phyloP scores from a whole-genome alignment of 1,140 invertebrate genomes.

The Pseudomyrmex flavicornis region DNA sequence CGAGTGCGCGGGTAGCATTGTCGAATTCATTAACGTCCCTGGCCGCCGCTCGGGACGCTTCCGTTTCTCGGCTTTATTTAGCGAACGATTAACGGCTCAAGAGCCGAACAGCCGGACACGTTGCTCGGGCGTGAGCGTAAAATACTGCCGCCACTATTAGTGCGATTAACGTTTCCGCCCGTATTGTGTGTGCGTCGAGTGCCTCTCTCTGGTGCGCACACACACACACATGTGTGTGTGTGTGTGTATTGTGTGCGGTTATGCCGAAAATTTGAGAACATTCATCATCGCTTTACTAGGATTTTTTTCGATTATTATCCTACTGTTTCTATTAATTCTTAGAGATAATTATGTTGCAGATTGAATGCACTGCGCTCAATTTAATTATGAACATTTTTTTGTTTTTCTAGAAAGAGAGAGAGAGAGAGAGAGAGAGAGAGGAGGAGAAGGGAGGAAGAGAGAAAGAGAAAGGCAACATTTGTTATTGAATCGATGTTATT shows the following conservation, averaged over 20 bases:
- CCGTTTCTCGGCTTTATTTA: conserved; percentile 64
- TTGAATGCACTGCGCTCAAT: not conserved
- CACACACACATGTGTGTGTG: not conserved
- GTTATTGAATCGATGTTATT: too few species aligned
- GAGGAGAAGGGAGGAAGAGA: too few species aligned
- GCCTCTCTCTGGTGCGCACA: not conserved
- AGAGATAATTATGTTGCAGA: not conserved
- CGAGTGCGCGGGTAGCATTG: conserved; percentile 51
- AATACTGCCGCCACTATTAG: conserved; percentile 64
- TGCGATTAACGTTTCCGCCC: conserved; percentile 60
- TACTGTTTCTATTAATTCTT: not conserved
- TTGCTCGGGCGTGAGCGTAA: conserved; percentile 53
- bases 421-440: too few species aligned
- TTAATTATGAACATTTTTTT: too few species aligned
- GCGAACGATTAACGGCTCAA: conserved; percentile 66
- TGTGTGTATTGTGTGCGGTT: not conserved
- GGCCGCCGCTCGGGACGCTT: conserved; percentile 2
- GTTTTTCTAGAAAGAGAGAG: too few species aligned
- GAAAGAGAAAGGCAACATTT: not conserved
- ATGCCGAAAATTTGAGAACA: not conserved
- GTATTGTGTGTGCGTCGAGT: conserved; percentile 1
- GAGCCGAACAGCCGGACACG: conserved; percentile 53
- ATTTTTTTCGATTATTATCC: conserved; percentile 25
- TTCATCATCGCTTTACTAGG: conserved; percentile 1
- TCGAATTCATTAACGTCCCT: conserved; percentile 67